Percentiles rank a stretch among this genome's conserved stretches.
Evolutionary conservation across 1,140 invertebrate species (phyloP).

Genomic region (Drosophila sp.): DNA sequence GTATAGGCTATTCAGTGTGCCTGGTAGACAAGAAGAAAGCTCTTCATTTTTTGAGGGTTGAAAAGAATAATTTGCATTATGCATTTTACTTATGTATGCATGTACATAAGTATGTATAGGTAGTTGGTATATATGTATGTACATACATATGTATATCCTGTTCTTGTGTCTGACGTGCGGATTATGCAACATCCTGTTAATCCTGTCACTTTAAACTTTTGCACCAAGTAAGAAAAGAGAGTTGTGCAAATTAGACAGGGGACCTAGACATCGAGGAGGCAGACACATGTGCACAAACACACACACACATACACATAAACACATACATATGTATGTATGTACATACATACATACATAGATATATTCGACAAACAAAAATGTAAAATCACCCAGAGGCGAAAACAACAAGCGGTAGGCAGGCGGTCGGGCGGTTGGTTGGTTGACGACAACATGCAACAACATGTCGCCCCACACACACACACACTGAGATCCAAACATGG

Average conservation of each 20-base stretch:
- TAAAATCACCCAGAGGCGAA: constrained; percentile 58
- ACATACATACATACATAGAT: constrained; percentile 27
- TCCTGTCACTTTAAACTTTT: constrained; percentile 81
- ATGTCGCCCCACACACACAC: constrained; percentile 52
- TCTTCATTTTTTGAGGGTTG: constrained; percentile 25
- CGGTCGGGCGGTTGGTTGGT: constrained; percentile 11
- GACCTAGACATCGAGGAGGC: constrained; percentile 18
- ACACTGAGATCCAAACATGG: constrained; percentile 41
- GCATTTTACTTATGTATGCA: constrained; percentile 37
- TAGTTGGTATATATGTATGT: constrained; percentile 35
- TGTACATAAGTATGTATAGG: constrained; percentile 6
- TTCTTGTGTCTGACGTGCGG: constrained; percentile 70
- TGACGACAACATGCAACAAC: constrained; percentile 63
- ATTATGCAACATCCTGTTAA: constrained; percentile 83
- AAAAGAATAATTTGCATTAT: constrained; percentile 48
- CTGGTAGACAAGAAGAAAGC: background rate
- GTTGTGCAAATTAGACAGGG: constrained; percentile 67
- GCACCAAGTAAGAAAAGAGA: constrained; percentile 47
- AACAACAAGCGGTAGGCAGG: constrained; percentile 29
- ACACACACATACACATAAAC: constrained; percentile 2
- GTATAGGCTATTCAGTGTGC: background rate
- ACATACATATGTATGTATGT: constrained; percentile 34
- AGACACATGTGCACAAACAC: constrained; percentile 20
- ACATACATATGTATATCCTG: constrained; percentile 56
- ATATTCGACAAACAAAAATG: constrained; percentile 54